Percentiles rank a stretch among this genome's conserved stretches.
Evolutionary conservation across 2,888 invertebrate genomes (phyloP).

Genomic region (Theodoxus fluviatilis): DNA sequence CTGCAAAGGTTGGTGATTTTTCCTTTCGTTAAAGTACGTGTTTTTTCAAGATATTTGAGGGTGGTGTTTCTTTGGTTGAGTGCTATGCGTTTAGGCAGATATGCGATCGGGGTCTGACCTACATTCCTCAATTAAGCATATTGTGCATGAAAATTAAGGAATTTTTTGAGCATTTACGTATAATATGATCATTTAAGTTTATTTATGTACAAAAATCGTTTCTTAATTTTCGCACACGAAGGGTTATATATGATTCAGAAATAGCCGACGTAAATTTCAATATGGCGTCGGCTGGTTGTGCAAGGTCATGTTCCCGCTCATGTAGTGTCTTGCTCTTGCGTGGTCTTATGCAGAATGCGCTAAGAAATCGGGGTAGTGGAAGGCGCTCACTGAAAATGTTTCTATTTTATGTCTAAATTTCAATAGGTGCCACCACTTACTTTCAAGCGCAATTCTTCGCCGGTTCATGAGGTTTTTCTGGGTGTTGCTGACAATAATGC

Average conservation of each 20-base stretch:
- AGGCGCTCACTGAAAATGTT: too few relatives aligned
- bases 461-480: too few relatives aligned
- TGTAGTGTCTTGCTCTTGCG: slow-evolving; percentile 21
- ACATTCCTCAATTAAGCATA: slow-evolving; percentile 25
- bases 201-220: slow-evolving; percentile 14
- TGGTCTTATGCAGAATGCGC: background rate
- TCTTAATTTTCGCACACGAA: slow-evolving; percentile 28
- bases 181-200: slow-evolving; percentile 24
- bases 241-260: slow-evolving; percentile 21
- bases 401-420: too few relatives aligned
- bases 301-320: slow-evolving; percentile 32
- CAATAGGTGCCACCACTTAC: too few relatives aligned
- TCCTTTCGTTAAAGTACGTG: slow-evolving; percentile 26
- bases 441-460: too few relatives aligned
- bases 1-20: slow-evolving; percentile 49
- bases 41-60: too few relatives aligned
- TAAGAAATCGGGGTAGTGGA: background rate
- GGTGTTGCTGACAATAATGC: too few relatives aligned
- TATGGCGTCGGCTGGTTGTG: slow-evolving; percentile 39
- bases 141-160: slow-evolving; percentile 32
- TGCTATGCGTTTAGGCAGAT: slow-evolving; percentile 30
- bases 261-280: slow-evolving; percentile 36
- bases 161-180: slow-evolving; percentile 20
- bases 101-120: slow-evolving; percentile 30
- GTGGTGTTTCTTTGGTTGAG: slow-evolving; percentile 26